These are phyloP conservation scores for Epizoanthus fatuus DNA, from an alignment of 92 coral and sea anemone species.

Conservation along the genomic window DNA sequence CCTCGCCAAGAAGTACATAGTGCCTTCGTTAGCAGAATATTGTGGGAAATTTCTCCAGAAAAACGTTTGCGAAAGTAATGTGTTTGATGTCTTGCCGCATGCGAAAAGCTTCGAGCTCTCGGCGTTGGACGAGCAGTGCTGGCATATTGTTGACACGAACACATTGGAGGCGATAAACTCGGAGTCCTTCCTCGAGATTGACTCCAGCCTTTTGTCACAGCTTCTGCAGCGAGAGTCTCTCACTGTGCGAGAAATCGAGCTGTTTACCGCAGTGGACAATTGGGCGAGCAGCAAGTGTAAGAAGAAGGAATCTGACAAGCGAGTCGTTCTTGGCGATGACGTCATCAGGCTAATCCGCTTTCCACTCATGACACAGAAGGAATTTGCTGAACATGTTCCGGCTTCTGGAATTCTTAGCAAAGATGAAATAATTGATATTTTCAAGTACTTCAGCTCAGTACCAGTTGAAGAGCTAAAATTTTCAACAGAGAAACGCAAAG, in stretches of 20 bases:
- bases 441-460: neutral
- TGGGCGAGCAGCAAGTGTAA: constrained; percentile 33
- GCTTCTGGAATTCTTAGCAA: constrained; percentile 21
- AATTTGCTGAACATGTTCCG: constrained; percentile 42
- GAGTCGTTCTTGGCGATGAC: constrained; percentile 25
- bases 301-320: constrained; percentile 22
- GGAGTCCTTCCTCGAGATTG: constrained; percentile 16
- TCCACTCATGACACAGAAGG: constrained; percentile 42
- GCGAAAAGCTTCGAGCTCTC: constrained; percentile 14
- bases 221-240: constrained; percentile 19
- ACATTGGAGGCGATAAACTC: constrained; percentile 15
- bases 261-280: constrained; percentile 37
- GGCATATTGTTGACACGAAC: neutral
- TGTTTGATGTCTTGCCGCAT: constrained; percentile 20
- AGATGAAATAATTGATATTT: constrained; percentile 10
- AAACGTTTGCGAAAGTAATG: constrained; percentile 1
- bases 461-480: neutral
- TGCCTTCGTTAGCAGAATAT: constrained; percentile 19
- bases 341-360: constrained; percentile 37
- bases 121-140: constrained; percentile 25
- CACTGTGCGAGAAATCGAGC: constrained; percentile 9
- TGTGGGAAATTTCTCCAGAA: constrained; percentile 10
- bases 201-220: neutral
- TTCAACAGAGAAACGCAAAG: neutral
- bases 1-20: constrained; percentile 50